A percentile compares a stretch with the other conserved stretches of the same genome.
Evolutionary conservation across 2,888 invertebrate species (phyloP).

Genomic region (Agapostemon virescens): DNA sequence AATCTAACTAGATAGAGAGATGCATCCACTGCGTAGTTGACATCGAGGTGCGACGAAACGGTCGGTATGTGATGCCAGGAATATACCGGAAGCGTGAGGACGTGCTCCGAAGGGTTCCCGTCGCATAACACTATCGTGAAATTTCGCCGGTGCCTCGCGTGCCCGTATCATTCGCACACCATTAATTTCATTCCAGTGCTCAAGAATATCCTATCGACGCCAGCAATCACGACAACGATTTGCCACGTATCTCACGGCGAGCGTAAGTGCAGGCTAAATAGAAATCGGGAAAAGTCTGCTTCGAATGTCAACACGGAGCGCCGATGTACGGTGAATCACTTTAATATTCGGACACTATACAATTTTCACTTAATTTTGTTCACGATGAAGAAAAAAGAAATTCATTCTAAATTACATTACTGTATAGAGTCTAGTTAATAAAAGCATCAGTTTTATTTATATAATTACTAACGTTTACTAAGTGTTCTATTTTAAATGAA

Average conservation of each 20-base stretch:
- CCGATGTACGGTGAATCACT: too few relatives aligned
- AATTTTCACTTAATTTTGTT: too few relatives aligned
- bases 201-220: slow-evolving; percentile 68
- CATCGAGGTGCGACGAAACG: slow-evolving; percentile 66
- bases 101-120: slow-evolving; percentile 67
- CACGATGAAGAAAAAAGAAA: too few relatives aligned
- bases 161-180: slow-evolving; percentile 67
- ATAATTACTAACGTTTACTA: too few relatives aligned
- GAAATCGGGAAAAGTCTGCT: background rate
- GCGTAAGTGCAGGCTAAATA: background rate
- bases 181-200: slow-evolving; percentile 70
- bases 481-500: too few relatives aligned
- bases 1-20: slow-evolving; percentile 37
- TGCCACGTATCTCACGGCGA: slow-evolving; percentile 58
- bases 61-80: slow-evolving; percentile 67
- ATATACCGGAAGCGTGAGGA: slow-evolving; percentile 62
- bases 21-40: slow-evolving; percentile 48
- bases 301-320: too few relatives aligned
- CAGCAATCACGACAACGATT: slow-evolving; percentile 66
- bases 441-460: too few relatives aligned
- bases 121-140: slow-evolving; percentile 67
- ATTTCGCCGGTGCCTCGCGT: slow-evolving; percentile 59
- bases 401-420: too few relatives aligned
- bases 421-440: too few relatives aligned
- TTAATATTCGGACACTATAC: too few relatives aligned